These are phyloP conservation scores for Okapia johnstoni DNA, from an alignment of 2,113 vertebrate species.

Conservation along the genomic window DNA sequence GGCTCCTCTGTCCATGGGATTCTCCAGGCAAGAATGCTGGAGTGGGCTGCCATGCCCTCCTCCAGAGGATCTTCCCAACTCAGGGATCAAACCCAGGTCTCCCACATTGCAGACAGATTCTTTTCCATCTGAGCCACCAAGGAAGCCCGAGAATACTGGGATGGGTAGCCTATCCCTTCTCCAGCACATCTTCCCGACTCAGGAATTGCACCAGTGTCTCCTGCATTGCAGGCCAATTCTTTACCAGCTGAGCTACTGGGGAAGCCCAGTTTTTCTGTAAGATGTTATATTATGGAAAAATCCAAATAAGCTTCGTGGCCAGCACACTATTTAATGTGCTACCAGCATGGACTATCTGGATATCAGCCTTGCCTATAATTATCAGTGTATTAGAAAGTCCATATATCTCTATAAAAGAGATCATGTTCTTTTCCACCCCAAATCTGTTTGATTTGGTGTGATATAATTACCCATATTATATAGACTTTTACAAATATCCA, in stretches of 20 bases:
- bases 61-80: neutral
- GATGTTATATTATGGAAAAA: neutral
- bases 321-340: neutral
- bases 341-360: neutral
- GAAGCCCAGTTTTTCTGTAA: neutral
- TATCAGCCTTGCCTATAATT: neutral
- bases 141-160: neutral
- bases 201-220: neutral
- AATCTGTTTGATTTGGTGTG: conserved; percentile 2
- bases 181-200: neutral
- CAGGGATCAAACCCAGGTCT: neutral
- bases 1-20: neutral
- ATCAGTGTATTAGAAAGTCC: neutral
- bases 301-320: neutral
- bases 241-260: neutral
- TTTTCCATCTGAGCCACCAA: neutral
- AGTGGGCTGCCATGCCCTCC: neutral
- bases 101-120: neutral
- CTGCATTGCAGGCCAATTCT: neutral
- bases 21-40: neutral
- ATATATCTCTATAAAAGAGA: neutral
- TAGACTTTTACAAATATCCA: neutral
- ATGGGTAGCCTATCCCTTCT: neutral
- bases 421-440: neutral
- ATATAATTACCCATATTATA: neutral